A percentile compares a stretch with the other conserved stretches of the same genome.
These are phyloP conservation scores for Bibio marci DNA, from an alignment of 2,888 invertebrate genomes.

Conservation along the genomic window DNA sequence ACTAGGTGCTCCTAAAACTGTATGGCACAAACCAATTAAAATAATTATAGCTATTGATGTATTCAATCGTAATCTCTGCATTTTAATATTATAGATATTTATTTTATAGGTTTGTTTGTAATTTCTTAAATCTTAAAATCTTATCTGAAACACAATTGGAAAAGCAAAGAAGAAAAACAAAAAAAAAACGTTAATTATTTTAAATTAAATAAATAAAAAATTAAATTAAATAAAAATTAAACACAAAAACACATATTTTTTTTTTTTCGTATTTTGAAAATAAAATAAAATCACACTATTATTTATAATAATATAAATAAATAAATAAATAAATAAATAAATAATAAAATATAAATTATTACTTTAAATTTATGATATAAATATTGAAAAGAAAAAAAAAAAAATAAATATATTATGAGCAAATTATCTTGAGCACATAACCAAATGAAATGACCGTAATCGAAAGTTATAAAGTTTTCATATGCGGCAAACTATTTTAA, in stretches of 20 bases:
- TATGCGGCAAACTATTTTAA: no score
- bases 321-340: slow-evolving; percentile 3
- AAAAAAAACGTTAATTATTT: no score
- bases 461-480: slow-evolving; percentile 19
- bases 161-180: no score
- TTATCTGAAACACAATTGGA: no score
- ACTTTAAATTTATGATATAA: slow-evolving; percentile 2
- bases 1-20: neutral
- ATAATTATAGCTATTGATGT: neutral
- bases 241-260: no score
- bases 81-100: neutral
- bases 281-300: no score
- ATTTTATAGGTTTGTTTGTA: no score
- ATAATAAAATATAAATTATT: slow-evolving; percentile 1
- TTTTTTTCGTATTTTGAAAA: no score
- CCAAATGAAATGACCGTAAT: slow-evolving; percentile 30
- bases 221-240: no score
- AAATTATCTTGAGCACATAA: slow-evolving; percentile 30
- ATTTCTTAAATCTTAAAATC: no score
- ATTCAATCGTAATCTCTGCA: neutral
- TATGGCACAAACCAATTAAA: neutral
- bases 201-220: no score
- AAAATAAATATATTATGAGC: slow-evolving; percentile 7
- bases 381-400: slow-evolving; percentile 1
- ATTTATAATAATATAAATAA: neutral